These are phyloP conservation scores for Coenonympha arcania DNA, from an alignment of 2,888 invertebrate genomes.

Conservation along the genomic window DNA sequence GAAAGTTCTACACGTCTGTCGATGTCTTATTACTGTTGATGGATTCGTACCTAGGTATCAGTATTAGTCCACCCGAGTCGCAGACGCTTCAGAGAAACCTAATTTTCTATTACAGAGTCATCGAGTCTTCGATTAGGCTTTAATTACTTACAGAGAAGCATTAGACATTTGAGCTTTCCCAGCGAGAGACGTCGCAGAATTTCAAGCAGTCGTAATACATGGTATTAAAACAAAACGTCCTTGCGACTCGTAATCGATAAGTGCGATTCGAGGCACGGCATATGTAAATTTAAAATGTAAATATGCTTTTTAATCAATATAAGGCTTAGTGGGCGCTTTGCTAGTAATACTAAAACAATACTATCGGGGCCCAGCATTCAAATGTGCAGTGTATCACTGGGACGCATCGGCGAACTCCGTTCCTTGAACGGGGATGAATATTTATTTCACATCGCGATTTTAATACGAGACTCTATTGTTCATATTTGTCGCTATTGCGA, in stretches of 20 bases:
- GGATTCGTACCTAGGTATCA: neutral
- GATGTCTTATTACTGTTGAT: slow-evolving; percentile 3
- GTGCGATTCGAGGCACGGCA: slow-evolving; percentile 62
- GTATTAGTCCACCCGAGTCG: neutral
- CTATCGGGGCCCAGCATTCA: slow-evolving; percentile 60
- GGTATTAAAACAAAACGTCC: slow-evolving; percentile 32
- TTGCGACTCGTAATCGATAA: slow-evolving; percentile 57
- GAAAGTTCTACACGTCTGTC: neutral
- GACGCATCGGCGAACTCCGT: slow-evolving; percentile 48
- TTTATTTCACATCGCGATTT: slow-evolving; percentile 57
- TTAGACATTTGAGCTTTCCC: slow-evolving; percentile 20
- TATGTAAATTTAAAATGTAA: slow-evolving; percentile 68
- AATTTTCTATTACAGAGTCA: slow-evolving; percentile 21
- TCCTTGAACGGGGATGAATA: slow-evolving; percentile 62
- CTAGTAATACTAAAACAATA: slow-evolving; percentile 54
- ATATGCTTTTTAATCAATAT: slow-evolving; percentile 68
- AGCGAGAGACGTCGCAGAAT: slow-evolving; percentile 20
- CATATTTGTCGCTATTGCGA: slow-evolving; percentile 47
- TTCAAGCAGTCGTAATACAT: slow-evolving; percentile 23
- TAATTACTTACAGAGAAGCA: slow-evolving; percentile 28
- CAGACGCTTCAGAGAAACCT: slow-evolving; percentile 13
- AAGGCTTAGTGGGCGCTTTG: slow-evolving; percentile 41
- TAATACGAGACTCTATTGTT: slow-evolving; percentile 51
- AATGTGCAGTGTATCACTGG: slow-evolving; percentile 55
- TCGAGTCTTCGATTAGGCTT: slow-evolving; percentile 25